Conservation (phyloP, 2,888 invertebrate genomes). For the Apodemia duryi region DNA sequence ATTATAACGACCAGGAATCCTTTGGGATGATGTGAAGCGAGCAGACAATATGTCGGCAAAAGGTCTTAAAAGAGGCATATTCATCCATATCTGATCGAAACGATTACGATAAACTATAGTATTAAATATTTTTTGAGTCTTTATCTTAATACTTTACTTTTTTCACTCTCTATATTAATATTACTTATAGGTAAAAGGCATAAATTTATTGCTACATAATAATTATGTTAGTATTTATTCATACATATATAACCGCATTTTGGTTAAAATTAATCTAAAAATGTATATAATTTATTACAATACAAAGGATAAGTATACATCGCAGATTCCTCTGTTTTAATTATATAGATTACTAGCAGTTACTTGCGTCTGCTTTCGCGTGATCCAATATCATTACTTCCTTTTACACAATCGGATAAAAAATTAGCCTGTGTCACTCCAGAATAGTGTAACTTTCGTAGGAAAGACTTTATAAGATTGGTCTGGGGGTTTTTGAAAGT, state of each 20-base stretch:
- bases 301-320: no score
- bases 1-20: constrained; percentile 75
- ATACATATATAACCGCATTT: background rate
- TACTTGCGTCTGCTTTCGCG: no score
- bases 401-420: no score
- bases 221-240: background rate
- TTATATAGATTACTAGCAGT: no score
- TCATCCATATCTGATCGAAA: constrained; percentile 45
- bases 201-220: background rate
- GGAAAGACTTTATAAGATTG: no score
- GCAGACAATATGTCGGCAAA: constrained; percentile 76
- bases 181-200: background rate
- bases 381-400: no score
- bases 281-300: no score
- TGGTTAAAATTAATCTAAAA: no score
- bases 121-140: background rate
- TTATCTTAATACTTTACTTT: background rate
- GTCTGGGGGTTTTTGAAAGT: no score
- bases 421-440: no score
- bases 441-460: no score
- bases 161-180: background rate
- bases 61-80: constrained; percentile 40
- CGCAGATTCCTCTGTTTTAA: no score
- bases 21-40: constrained; percentile 71
- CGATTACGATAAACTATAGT: constrained; percentile 23